Evolutionary conservation across 2,888 invertebrate genomes (phyloP).

Genomic region (Augiades crinisus): DNA sequence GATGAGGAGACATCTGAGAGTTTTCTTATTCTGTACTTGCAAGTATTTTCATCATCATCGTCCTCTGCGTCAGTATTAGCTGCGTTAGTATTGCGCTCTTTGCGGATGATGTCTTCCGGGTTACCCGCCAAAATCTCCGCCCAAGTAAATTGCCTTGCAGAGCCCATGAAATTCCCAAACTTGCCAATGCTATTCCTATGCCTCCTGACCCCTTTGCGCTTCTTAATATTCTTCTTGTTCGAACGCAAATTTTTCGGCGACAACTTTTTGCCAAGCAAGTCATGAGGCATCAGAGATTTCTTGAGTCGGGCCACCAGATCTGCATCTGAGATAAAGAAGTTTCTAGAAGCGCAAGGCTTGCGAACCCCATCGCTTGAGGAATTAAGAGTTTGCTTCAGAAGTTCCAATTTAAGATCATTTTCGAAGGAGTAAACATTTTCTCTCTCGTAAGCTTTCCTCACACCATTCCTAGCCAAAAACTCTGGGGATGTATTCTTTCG

Average conservation of each 20-base stretch:
- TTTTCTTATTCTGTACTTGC: conserved; percentile 70
- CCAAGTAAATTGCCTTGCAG: conserved; percentile 83
- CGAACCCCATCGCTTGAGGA: conserved; percentile 69
- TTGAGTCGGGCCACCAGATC: conserved; percentile 70
- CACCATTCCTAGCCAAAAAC: conserved; percentile 62
- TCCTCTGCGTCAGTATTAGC: conserved; percentile 47
- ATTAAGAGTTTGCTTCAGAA: conserved; percentile 68
- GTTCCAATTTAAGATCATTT: conserved; percentile 66
- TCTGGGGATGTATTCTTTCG: conserved; percentile 65
- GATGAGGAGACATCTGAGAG: conserved; percentile 55
- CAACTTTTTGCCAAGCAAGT: conserved; percentile 72
- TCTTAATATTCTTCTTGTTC: conserved; percentile 72
- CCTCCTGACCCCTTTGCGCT: conserved; percentile 67
- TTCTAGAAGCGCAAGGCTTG: conserved; percentile 70
- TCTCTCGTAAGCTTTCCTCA: conserved; percentile 64
- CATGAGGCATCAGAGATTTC: conserved; percentile 75
- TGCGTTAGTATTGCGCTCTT: conserved; percentile 54
- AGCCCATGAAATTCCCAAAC: conserved; percentile 77
- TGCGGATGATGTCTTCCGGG: conserved; percentile 83
- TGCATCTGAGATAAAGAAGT: conserved; percentile 74
- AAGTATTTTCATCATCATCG: conserved; percentile 59
- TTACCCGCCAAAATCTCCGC: conserved; percentile 84
- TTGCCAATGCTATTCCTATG: conserved; percentile 72
- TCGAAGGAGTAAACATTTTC: conserved; percentile 70
- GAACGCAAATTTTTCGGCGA: conserved; percentile 85